These are phyloP conservation scores for Bagarius yarrelli DNA, from an alignment of 2,113 vertebrate genomes.

Conservation along the genomic window DNA sequence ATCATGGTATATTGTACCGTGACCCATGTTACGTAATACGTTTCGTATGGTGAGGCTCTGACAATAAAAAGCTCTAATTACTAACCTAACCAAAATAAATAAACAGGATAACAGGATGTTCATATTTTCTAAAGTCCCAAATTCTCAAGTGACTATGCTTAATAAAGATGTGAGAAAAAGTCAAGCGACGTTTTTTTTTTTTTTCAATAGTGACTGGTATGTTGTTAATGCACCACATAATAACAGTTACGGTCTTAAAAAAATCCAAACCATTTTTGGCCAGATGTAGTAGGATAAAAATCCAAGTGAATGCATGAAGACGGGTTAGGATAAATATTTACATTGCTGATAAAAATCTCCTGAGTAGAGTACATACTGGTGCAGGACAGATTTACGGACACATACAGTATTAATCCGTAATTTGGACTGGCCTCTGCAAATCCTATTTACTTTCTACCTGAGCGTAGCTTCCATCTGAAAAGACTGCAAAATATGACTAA, in stretches of 20 bases:
- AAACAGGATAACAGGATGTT: background rate
- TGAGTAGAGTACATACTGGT: background rate
- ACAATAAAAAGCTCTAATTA: background rate
- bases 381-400: slow-evolving; percentile 2
- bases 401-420: slow-evolving; percentile 15
- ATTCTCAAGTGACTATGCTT: slow-evolving; percentile 14
- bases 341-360: background rate
- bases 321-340: slow-evolving; percentile 31
- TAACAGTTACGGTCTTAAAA: slow-evolving; percentile 44
- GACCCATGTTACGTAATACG: too few relatives aligned
- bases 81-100: slow-evolving; percentile 8
- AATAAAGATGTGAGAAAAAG: slow-evolving; percentile 29
- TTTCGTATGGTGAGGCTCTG: too few relatives aligned
- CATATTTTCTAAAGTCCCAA: background rate
- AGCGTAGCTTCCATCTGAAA: background rate
- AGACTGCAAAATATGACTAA: slow-evolving; percentile 19
- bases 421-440: background rate
- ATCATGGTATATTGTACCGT: too few relatives aligned
- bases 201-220: slow-evolving; percentile 30
- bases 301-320: slow-evolving; percentile 16
- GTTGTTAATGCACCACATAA: slow-evolving; percentile 37
- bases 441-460: background rate
- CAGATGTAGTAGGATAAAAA: slow-evolving; percentile 38
- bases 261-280: slow-evolving; percentile 48
- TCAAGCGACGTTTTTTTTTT: slow-evolving; percentile 42